Percentiles rank a stretch among this genome's conserved stretches.
Conservation (phyloP, 1,140 invertebrate species). For the Phymorhynchus buccinoides region DNA sequence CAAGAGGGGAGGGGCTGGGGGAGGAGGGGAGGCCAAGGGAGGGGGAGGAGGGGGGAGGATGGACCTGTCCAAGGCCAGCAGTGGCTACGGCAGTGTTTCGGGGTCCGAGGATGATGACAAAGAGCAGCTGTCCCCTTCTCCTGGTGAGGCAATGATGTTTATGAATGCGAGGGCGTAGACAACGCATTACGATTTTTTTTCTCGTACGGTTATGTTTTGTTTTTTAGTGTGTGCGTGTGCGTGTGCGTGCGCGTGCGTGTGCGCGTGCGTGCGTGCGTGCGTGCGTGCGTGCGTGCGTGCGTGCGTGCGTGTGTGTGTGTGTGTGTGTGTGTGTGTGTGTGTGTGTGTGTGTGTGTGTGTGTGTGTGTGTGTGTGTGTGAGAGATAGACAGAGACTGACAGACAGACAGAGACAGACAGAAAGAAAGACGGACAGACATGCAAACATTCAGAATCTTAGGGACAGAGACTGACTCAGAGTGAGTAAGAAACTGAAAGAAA, state of each 20-base stretch:
- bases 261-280: no score
- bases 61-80: conserved; percentile 47
- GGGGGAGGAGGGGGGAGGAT: not conserved
- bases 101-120: conserved; percentile 54
- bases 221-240: no score
- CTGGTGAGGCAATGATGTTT: not conserved
- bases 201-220: no score
- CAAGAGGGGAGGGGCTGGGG: not conserved
- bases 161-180: no score
- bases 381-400: not conserved
- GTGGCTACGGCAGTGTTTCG: conserved; percentile 54
- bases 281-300: no score
- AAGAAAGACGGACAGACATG: no score
- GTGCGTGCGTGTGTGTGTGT: not conserved
- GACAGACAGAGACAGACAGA: no score
- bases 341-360: not conserved
- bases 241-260: no score
- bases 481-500: no score
- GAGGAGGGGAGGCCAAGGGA: not conserved
- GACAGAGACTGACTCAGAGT: not conserved
- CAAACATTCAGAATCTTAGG: not conserved
- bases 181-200: no score
- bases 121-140: conserved; percentile 31
- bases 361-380: no score
- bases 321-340: not conserved